These are phyloP conservation scores for Microcebus tavaratra DNA, from an alignment of 2,113 vertebrate genomes.

Conservation along the genomic window DNA sequence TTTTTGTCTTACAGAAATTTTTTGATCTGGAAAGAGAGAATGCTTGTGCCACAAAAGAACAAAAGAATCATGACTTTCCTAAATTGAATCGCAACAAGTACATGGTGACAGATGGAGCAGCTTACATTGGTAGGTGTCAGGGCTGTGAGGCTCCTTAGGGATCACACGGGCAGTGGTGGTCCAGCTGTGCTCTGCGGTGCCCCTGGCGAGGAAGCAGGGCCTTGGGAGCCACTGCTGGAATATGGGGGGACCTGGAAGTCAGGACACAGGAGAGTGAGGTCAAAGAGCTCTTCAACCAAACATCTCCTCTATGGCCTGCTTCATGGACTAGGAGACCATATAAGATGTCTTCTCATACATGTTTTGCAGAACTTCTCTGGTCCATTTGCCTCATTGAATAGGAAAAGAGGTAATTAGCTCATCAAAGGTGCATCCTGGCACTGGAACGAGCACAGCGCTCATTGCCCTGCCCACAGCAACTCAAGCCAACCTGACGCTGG, in stretches of 20 bases:
- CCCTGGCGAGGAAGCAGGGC: accelerated
- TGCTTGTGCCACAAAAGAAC: slow-evolving; percentile 86
- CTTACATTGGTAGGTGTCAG: slow-evolving; percentile 92
- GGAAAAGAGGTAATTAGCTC: background rate
- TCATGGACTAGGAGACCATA: accelerated
- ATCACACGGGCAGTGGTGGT: accelerated
- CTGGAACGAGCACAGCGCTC: accelerated
- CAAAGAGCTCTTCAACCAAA: background rate
- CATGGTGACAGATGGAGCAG: slow-evolving; percentile 94
- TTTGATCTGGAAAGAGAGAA: slow-evolving; percentile 91
- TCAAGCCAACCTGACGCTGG: background rate
- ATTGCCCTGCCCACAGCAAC: background rate
- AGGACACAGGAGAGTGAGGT: background rate
- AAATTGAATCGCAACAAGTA: slow-evolving; percentile 95
- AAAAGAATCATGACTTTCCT: slow-evolving; percentile 86
- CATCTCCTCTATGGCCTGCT: background rate
- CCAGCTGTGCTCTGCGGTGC: background rate
- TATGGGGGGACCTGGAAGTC: accelerated
- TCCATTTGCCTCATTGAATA: background rate
- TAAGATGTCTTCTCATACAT: background rate
- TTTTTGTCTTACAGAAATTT: slow-evolving; percentile 90
- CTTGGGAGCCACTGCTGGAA: background rate
- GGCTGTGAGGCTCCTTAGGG: background rate
- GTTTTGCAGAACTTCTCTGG: background rate
- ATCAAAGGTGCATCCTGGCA: background rate